Percentiles rank a stretch among this genome's conserved stretches.
Conservation (phyloP, 2,113 vertebrate species). For the Morone saxatilis region DNA sequence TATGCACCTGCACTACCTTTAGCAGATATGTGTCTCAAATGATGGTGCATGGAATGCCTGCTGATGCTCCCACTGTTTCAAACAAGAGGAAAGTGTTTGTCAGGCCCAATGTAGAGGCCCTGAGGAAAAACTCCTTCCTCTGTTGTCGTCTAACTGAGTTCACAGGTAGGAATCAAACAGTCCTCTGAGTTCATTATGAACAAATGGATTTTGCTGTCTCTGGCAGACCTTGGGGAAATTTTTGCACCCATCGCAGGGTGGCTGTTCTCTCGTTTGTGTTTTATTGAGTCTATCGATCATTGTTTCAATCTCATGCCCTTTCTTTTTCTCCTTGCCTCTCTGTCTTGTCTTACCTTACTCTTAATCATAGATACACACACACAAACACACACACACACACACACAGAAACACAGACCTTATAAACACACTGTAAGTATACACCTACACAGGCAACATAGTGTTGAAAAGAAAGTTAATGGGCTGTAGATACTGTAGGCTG, state of each 20-base stretch:
- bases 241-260: conserved; percentile 67
- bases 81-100: conserved; percentile 21
- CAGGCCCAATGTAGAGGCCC: not conserved
- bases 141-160: conserved; percentile 37
- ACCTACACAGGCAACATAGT: conserved; percentile 41
- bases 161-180: conserved; percentile 55
- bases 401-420: conserved; percentile 30
- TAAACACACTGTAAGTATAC: conserved; percentile 42
- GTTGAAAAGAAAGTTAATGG: conserved; percentile 74
- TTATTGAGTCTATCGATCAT: conserved; percentile 82
- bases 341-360: conserved; percentile 67
- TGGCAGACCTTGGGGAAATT: conserved; percentile 69
- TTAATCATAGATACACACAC: conserved; percentile 48
- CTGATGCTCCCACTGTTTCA: conserved; percentile 14
- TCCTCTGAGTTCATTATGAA: conserved; percentile 72
- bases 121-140: conserved; percentile 20
- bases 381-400: conserved; percentile 27
- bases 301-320: conserved; percentile 65
- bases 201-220: conserved; percentile 70
- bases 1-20: not conserved
- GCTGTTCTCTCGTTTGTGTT: conserved; percentile 73
- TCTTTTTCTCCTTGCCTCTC: conserved; percentile 53
- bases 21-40: not conserved
- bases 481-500: conserved; percentile 60
- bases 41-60: not conserved